Conservation (phyloP, 2,797 vertebrate species). For the Holocentrus rufus region DNA sequence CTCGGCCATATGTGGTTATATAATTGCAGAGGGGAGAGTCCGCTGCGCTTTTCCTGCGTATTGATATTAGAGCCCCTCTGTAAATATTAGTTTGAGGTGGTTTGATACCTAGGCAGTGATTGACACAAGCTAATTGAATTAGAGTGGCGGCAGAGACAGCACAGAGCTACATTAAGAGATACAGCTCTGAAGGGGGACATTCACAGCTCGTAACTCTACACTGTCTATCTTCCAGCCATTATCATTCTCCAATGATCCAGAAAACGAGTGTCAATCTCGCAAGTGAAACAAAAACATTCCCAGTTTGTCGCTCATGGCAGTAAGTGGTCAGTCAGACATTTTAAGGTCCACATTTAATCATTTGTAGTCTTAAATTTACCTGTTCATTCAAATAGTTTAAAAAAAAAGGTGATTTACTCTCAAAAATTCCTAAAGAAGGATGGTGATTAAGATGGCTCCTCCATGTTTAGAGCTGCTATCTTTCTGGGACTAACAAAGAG, state of each 20-base stretch:
- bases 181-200: conserved; percentile 61
- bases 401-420: conserved; percentile 41
- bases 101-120: conserved; percentile 77
- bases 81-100: conserved; percentile 77
- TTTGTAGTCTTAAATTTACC: conserved; percentile 42
- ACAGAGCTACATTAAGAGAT: conserved; percentile 72
- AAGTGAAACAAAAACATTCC: conserved; percentile 62
- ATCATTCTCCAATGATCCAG: conserved; percentile 56
- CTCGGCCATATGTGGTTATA: conserved; percentile 69
- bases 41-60: conserved; percentile 66
- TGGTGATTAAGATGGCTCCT: conserved; percentile 46
- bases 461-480: conserved; percentile 49
- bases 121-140: conserved; percentile 78
- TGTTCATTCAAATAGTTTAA: conserved; percentile 30
- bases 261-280: conserved; percentile 55
- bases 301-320: conserved; percentile 32
- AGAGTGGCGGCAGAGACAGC: conserved; percentile 67
- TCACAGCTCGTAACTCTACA: conserved; percentile 55
- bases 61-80: conserved; percentile 78
- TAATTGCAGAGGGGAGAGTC: conserved; percentile 68
- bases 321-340: conserved; percentile 44
- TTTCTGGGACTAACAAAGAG: conserved; percentile 39
- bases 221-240: conserved; percentile 59
- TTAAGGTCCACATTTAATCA: conserved; percentile 27
- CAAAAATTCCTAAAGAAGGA: conserved; percentile 25